Evolutionary conservation across 2,888 invertebrate genomes (phyloP).

Genomic region (Mythimna impura): DNA sequence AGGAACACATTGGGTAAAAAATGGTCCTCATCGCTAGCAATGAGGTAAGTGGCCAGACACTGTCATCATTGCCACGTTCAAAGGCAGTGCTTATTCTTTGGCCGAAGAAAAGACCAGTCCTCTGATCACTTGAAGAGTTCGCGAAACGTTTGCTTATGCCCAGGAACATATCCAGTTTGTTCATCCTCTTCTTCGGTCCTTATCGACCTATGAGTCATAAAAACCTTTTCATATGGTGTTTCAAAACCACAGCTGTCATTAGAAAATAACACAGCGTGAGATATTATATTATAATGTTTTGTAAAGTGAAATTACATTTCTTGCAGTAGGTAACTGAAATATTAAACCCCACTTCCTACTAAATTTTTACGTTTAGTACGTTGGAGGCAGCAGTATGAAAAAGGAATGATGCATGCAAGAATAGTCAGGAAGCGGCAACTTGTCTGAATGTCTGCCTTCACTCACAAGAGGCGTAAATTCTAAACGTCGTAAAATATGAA

Average conservation of each 20-base stretch:
- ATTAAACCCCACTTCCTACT: slow-evolving; percentile 55
- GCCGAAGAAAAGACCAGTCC: no score
- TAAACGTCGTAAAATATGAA: slow-evolving; percentile 88
- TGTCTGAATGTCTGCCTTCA: slow-evolving; percentile 65
- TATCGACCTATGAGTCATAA: no score
- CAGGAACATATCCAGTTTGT: no score
- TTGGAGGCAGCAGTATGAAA: slow-evolving; percentile 45
- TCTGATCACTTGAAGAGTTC: no score
- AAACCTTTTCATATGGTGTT: no score
- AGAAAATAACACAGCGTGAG: not conserved
- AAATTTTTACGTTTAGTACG: slow-evolving; percentile 40
- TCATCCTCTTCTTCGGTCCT: no score
- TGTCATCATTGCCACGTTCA: no score
- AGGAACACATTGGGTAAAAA: no score
- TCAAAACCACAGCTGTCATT: not conserved
- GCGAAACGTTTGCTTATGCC: no score
- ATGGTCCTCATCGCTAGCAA: no score
- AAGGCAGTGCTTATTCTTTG: no score
- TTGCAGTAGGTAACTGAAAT: slow-evolving; percentile 12
- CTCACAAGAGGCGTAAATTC: slow-evolving; percentile 82
- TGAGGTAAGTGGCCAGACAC: no score
- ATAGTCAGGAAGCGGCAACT: slow-evolving; percentile 64
- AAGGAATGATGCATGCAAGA: slow-evolving; percentile 59
- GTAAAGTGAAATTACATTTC: not conserved
- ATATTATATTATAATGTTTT: not conserved